Evolutionary conservation across 2,797 vertebrate genomes (phyloP).

Genomic region (Sebastes itinus): DNA sequence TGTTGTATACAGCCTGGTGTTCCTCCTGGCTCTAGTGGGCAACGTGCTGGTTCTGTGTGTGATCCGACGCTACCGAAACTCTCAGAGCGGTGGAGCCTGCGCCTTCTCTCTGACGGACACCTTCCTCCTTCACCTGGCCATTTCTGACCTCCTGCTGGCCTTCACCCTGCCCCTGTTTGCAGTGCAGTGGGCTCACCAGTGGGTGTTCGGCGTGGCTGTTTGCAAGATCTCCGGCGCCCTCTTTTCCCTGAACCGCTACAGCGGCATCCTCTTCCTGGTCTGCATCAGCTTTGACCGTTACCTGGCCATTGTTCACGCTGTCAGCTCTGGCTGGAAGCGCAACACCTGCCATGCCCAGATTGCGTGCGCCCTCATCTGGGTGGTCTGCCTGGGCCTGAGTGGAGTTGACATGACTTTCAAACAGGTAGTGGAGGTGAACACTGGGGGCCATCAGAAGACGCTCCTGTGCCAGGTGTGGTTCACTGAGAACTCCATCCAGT

Average conservation of each 20-base stretch:
- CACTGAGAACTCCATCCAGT: conserved; percentile 50
- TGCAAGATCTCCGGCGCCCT: conserved; percentile 86
- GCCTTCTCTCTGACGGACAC: conserved; percentile 82
- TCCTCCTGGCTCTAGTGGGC: conserved; percentile 80
- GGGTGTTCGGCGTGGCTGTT: conserved; percentile 74
- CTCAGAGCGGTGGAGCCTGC: conserved; percentile 64
- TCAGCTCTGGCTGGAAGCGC: conserved; percentile 79
- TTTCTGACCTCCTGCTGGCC: conserved; percentile 85
- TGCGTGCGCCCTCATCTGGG: conserved; percentile 81
- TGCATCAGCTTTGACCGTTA: conserved; percentile 89
- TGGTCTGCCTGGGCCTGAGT: conserved; percentile 73
- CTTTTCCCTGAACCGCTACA: conserved; percentile 86
- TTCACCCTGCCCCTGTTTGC: conserved; percentile 83
- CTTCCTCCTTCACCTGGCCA: conserved; percentile 85
- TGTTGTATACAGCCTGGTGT: conserved; percentile 78
- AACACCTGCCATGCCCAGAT: conserved; percentile 79
- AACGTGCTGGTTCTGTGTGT: conserved; percentile 84
- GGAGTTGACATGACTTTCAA: conserved; percentile 79
- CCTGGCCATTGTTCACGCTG: conserved; percentile 84
- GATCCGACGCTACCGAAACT: conserved; percentile 78
- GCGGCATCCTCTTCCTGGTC: conserved; percentile 86
- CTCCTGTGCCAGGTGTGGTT: conserved; percentile 70
- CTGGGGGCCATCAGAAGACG: fast-evolving
- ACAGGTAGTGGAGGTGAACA: conserved; percentile 28
- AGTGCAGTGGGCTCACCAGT: conserved; percentile 72